phyloP scores from a whole-genome alignment of 2,888 invertebrate species.

The Zelleria hepariella region DNA sequence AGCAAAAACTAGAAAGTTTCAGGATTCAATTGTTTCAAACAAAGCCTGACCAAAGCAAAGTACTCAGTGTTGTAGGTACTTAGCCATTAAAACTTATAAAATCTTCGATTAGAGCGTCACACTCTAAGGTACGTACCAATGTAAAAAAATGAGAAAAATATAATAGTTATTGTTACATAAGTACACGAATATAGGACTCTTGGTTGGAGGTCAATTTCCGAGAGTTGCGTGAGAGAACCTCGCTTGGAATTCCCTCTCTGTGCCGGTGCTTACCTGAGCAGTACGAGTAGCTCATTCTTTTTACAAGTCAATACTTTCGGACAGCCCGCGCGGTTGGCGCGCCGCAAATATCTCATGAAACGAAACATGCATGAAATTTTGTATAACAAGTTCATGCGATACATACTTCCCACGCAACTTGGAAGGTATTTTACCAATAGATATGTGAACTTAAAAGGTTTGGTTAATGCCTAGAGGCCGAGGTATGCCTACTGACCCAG shows the following conservation, averaged over 20 bases:
- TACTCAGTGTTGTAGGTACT: no score
- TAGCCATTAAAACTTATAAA: no score
- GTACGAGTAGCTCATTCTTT: not conserved
- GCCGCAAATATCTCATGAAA: not conserved
- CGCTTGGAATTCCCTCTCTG: not conserved
- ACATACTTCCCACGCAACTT: not conserved
- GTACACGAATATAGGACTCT: no score
- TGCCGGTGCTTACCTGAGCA: not conserved
- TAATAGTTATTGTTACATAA: no score
- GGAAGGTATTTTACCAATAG: not conserved
- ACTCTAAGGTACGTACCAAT: no score
- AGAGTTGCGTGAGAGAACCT: not conserved
- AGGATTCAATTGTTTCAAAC: no score
- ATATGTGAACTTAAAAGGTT: not conserved
- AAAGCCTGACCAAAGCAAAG: no score
- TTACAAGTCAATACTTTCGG: not conserved
- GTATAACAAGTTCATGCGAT: not conserved
- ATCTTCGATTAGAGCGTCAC: no score
- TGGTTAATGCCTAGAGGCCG: not conserved
- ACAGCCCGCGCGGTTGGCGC: not conserved
- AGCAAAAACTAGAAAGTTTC: no score
- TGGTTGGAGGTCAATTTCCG: no score
- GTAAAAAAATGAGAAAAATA: no score
- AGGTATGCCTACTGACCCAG: not conserved
- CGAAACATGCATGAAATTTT: not conserved